phyloP scores from a whole-genome alignment of 1,140 invertebrate species.

The Drosophila lacteicornis region DNA sequence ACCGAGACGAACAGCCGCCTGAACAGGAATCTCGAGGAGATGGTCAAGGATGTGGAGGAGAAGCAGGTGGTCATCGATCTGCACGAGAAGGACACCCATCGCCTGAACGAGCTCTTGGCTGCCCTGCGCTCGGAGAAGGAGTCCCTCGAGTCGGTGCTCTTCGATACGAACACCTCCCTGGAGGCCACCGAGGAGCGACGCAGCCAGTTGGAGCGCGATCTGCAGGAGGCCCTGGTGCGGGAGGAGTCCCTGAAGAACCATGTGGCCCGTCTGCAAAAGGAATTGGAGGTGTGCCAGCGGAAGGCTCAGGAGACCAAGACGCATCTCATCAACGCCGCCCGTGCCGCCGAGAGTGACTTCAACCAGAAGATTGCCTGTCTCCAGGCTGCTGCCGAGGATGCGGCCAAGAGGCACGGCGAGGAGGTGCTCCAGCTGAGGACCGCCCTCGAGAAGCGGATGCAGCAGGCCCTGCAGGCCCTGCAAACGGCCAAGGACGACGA shows the following conservation, averaged over 20 bases:
- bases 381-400: constrained; percentile 90
- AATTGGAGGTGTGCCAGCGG: constrained; percentile 91
- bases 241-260: constrained; percentile 91
- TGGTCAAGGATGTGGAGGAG: constrained; percentile 93
- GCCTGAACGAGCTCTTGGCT: constrained; percentile 89
- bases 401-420: constrained; percentile 90
- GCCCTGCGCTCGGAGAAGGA: constrained; percentile 92
- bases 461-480: constrained; percentile 89
- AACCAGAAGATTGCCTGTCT: constrained; percentile 90
- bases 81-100: constrained; percentile 92
- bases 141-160: constrained; percentile 91
- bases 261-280: constrained; percentile 89
- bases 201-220: constrained; percentile 90
- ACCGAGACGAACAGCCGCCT: constrained; percentile 91
- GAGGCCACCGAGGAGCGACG: constrained; percentile 90
- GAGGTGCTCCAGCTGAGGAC: constrained; percentile 91
- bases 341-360: constrained; percentile 91
- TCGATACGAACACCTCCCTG: constrained; percentile 92
- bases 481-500: constrained; percentile 91
- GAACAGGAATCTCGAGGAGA: constrained; percentile 91
- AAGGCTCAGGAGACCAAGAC: constrained; percentile 90
- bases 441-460: constrained; percentile 90
- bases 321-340: constrained; percentile 89
- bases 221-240: constrained; percentile 90
- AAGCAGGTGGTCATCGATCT: constrained; percentile 92